Percentiles rank a stretch among this genome's conserved stretches.
These are phyloP conservation scores for Luperina nickerlii DNA, from an alignment of 2,888 invertebrate species.

Conservation along the genomic window DNA sequence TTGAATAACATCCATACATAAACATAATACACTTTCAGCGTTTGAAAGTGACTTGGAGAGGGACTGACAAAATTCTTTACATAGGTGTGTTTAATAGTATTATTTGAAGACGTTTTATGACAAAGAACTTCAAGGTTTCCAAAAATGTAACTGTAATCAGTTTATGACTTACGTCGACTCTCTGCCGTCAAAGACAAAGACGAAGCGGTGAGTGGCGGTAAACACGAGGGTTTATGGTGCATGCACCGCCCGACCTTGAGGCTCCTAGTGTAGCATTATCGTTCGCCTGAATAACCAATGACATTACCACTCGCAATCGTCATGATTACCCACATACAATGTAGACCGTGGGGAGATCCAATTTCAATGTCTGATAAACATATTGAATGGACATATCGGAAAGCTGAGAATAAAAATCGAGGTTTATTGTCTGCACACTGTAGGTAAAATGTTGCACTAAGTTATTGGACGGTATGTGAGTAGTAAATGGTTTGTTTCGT, in stretches of 20 bases:
- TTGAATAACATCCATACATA: neutral
- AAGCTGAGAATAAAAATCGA: conserved; percentile 45
- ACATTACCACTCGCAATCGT: conserved; percentile 47
- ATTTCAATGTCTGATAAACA: conserved; percentile 67
- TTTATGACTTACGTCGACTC: conserved; percentile 64
- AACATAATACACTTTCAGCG: conserved; percentile 28
- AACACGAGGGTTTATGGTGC: conserved; percentile 72
- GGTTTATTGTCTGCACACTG: conserved; percentile 47
- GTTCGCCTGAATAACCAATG: conserved; percentile 56
- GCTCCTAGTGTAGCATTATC: conserved; percentile 58
- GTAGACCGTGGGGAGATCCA: conserved; percentile 60
- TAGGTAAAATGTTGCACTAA: conserved; percentile 17
- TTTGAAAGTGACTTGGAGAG: conserved; percentile 8
- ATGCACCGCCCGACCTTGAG: conserved; percentile 70
- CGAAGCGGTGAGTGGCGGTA: conserved; percentile 67
- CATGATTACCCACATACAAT: conserved; percentile 57
- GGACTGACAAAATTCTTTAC: neutral
- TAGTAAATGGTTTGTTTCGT: conserved; percentile 17
- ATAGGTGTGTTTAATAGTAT: too few relatives aligned
- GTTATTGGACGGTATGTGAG: conserved; percentile 25
- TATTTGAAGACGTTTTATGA: conserved; percentile 3
- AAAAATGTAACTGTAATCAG: conserved; percentile 41
- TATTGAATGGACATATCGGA: conserved; percentile 48
- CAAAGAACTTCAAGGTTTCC: conserved; percentile 5
- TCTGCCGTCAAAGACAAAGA: conserved; percentile 68